Percentiles rank a stretch among this genome's conserved stretches.
These are phyloP conservation scores for Metalampra italica DNA, from an alignment of 2,888 invertebrate genomes.

Conservation along the genomic window DNA sequence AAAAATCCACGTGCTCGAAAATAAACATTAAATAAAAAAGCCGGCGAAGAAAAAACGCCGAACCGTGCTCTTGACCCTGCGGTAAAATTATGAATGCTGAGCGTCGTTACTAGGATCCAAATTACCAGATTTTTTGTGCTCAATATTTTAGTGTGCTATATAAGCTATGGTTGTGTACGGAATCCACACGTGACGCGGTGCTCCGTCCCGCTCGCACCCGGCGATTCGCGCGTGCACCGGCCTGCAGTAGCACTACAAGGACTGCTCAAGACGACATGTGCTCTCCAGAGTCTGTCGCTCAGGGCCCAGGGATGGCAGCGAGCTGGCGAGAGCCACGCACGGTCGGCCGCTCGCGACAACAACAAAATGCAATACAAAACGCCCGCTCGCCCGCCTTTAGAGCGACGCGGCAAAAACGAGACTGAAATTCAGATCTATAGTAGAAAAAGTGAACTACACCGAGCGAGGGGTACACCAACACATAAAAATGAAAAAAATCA, in stretches of 20 bases:
- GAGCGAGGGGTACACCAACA: conserved; percentile 78
- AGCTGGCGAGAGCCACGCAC: conserved; percentile 33
- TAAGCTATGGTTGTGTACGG: conserved; percentile 57
- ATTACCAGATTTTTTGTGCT: conserved; percentile 74
- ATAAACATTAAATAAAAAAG: conserved; percentile 73
- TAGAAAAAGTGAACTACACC: conserved; percentile 79
- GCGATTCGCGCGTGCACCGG: conserved; percentile 64
- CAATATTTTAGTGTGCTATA: conserved; percentile 75
- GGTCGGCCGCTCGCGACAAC: conserved; percentile 48
- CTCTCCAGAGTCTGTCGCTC: conserved; percentile 41
- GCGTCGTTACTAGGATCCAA: conserved; percentile 74
- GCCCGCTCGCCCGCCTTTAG: conserved; percentile 73
- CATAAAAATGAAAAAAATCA: conserved; percentile 78
- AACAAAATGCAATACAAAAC: conserved; percentile 70
- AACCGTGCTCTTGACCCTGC: conserved; percentile 74
- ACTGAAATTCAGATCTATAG: conserved; percentile 80
- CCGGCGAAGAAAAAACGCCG: conserved; percentile 55
- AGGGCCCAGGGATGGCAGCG: conserved; percentile 23
- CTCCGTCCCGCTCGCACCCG: conserved; percentile 60
- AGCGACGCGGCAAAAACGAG: conserved; percentile 78
- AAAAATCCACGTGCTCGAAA: conserved; percentile 70
- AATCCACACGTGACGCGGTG: conserved; percentile 65
- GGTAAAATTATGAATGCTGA: conserved; percentile 75
- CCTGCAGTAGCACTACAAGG: conserved; percentile 45
- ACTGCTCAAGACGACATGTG: conserved; percentile 59